phyloP scores from a whole-genome alignment of 92 coral and sea anemone genomes.

The Zoanthus gigantus region DNA sequence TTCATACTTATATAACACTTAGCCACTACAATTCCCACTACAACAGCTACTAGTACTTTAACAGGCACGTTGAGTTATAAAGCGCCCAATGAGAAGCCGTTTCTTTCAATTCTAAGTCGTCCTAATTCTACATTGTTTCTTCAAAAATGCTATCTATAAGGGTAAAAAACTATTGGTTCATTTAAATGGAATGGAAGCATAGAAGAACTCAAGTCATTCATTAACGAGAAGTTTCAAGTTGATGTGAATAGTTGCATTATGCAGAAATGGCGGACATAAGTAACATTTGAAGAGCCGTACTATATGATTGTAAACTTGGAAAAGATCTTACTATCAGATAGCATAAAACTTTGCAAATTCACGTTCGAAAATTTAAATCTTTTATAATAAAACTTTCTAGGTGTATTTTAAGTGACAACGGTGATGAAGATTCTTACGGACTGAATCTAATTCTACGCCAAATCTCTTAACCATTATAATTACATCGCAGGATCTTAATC shows the following conservation, averaged over 20 bases:
- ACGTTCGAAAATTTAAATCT: not conserved
- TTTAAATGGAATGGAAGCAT: not conserved
- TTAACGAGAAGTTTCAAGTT: slow-evolving; percentile 10
- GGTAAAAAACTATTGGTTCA: too few relatives aligned
- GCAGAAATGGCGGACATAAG: slow-evolving; percentile 13
- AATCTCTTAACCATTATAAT: not conserved
- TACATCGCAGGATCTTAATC: slow-evolving; percentile 1
- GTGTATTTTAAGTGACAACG: not conserved
- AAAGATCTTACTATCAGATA: not conserved
- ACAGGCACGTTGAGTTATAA: too few relatives aligned
- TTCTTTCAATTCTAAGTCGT: too few relatives aligned
- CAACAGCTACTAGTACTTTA: too few relatives aligned
- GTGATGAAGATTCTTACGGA: not conserved
- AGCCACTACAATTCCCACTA: too few relatives aligned
- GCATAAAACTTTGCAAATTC: slow-evolving; percentile 7
- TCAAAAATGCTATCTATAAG: too few relatives aligned
- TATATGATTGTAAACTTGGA: slow-evolving; percentile 20
- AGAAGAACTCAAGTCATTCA: not conserved
- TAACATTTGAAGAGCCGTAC: not conserved
- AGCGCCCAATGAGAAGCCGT: too few relatives aligned
- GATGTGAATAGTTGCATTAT: not conserved
- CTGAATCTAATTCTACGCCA: not conserved
- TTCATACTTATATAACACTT: too few relatives aligned
- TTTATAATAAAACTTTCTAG: not conserved
- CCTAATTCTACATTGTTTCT: too few relatives aligned